Evolutionary conservation across 2,797 vertebrate species (phyloP).

Genomic region (Chelon labrosus): DNA sequence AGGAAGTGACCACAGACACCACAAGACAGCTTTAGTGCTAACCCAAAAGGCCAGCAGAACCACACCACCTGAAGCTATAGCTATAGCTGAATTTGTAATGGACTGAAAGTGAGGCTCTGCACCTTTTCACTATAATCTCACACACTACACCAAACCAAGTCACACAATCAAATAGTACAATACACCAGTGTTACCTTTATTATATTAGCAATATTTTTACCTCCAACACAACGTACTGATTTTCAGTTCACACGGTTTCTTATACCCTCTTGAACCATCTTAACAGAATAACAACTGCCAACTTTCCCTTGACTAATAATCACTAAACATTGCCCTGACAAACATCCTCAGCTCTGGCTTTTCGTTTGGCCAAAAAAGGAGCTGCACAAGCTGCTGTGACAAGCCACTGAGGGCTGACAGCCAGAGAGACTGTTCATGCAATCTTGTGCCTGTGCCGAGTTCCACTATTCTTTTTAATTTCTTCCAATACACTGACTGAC

Average conservation of each 20-base stretch:
- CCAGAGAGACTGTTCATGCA: slow-evolving; percentile 11
- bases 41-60: slow-evolving; percentile 33
- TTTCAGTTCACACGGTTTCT: slow-evolving; percentile 8
- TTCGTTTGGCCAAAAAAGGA: slow-evolving; percentile 74
- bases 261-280: slow-evolving; percentile 9
- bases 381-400: slow-evolving; percentile 55
- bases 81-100: too few relatives aligned
- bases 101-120: too few relatives aligned
- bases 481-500: neutral
- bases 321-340: slow-evolving; percentile 52
- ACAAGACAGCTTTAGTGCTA: slow-evolving; percentile 16
- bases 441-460: neutral
- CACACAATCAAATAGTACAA: too few relatives aligned
- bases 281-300: slow-evolving; percentile 51
- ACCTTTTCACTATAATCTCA: too few relatives aligned
- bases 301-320: slow-evolving; percentile 51
- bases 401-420: slow-evolving; percentile 33
- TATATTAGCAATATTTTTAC: neutral
- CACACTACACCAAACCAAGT: too few relatives aligned
- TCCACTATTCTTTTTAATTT: neutral
- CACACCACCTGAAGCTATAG: slow-evolving; percentile 40
- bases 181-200: neutral
- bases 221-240: neutral
- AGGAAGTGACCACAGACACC: slow-evolving; percentile 42
- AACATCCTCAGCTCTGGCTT: slow-evolving; percentile 44